Evolutionary conservation across 1,140 invertebrate species (phyloP).

Genomic region (Branchinecta lindahli): DNA sequence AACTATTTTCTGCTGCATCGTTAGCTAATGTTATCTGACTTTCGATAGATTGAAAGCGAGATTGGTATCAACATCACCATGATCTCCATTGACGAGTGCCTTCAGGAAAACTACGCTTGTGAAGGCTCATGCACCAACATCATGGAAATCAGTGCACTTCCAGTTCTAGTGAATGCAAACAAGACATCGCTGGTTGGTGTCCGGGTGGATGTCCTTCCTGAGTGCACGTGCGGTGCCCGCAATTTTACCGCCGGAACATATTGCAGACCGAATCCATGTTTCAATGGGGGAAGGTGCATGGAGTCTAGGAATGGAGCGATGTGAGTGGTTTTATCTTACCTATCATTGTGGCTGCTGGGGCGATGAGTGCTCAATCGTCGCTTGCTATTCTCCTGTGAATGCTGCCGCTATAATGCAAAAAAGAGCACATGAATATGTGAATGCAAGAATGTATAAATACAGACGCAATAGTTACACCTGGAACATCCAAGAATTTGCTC

Average conservation of each 20-base stretch:
- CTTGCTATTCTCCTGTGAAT: neutral
- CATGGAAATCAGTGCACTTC: constrained; percentile 55
- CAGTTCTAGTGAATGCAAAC: constrained; percentile 92
- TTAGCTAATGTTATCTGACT: no score
- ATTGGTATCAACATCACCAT: constrained; percentile 91
- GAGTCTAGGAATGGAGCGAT: constrained; percentile 69
- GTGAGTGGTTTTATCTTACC: constrained; percentile 31
- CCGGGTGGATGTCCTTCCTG: constrained; percentile 65
- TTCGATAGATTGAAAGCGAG: constrained; percentile 61
- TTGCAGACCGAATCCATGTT: constrained; percentile 75
- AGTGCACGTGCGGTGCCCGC: constrained; percentile 76
- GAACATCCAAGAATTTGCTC: no score
- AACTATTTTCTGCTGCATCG: no score
- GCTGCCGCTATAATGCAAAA: neutral
- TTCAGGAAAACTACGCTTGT: constrained; percentile 86
- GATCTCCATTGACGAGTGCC: constrained; percentile 93
- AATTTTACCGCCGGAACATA: constrained; percentile 78
- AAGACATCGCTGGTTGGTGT: constrained; percentile 88
- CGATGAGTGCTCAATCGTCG: neutral
- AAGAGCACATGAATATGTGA: no score
- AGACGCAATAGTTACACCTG: no score
- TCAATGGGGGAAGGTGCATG: constrained; percentile 84
- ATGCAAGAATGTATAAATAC: no score
- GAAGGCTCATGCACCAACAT: constrained; percentile 89
- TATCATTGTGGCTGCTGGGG: neutral